Conservation (phyloP, 2,888 invertebrate species). For the Hydraecia micacea region DNA sequence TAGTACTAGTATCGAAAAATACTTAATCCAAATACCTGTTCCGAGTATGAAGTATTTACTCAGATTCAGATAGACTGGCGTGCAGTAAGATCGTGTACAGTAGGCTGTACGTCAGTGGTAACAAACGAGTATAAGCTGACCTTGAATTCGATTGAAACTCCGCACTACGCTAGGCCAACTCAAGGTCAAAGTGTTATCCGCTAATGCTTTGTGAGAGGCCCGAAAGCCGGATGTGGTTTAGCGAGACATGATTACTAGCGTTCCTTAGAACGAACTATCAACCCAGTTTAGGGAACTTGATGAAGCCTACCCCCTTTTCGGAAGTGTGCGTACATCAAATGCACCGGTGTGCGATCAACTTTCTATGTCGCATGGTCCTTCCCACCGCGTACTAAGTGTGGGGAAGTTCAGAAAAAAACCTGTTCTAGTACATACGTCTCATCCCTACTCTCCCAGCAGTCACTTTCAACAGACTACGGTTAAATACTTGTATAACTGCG, state of each 20-base stretch:
- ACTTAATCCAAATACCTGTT: not conserved
- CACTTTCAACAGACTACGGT: slow-evolving; percentile 51
- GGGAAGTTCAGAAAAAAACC: not conserved
- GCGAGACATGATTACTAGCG: too few species aligned
- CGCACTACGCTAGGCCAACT: not conserved
- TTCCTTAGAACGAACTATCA: too few species aligned
- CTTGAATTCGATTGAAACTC: not conserved
- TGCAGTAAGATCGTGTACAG: not conserved
- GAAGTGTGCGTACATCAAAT: too few species aligned
- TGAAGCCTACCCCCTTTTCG: too few species aligned
- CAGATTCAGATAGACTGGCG: not conserved
- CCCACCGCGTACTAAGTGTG: not conserved
- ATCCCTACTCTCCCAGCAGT: slow-evolving; percentile 15
- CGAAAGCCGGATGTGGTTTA: too few species aligned
- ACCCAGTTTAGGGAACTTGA: too few species aligned
- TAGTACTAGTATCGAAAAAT: not conserved
- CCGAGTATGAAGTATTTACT: not conserved
- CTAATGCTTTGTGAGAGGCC: too few species aligned
- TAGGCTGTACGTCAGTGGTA: too few species aligned
- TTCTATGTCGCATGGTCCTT: not conserved
- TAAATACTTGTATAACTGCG: slow-evolving; percentile 67
- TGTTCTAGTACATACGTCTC: not conserved
- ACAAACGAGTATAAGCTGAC: not conserved
- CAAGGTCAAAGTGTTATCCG: not conserved
- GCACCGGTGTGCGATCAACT: too few species aligned